A percentile compares a stretch with the other conserved stretches of the same genome.
These are phyloP conservation scores for Cotesia typhae DNA, from an alignment of 1,140 invertebrate genomes.

Conservation along the genomic window DNA sequence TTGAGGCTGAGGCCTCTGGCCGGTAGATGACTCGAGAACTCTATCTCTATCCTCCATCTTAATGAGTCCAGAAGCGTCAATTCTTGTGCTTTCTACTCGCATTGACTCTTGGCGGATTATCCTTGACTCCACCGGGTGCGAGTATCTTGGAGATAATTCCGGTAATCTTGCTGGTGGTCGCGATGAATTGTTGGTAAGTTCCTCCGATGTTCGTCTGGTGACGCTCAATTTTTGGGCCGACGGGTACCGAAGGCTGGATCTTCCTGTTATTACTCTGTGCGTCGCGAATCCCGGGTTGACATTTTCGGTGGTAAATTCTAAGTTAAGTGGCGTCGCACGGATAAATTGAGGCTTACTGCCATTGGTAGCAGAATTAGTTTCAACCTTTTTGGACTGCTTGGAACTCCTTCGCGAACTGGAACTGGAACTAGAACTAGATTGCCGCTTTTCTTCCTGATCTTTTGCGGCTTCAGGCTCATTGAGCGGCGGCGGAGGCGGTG, in stretches of 20 bases:
- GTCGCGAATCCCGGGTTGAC: slow-evolving; percentile 52
- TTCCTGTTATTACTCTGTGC: slow-evolving; percentile 54
- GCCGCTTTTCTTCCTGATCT: no score
- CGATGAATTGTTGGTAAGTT: slow-evolving; percentile 36
- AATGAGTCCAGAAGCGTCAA: slow-evolving; percentile 46
- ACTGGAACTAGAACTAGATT: no score
- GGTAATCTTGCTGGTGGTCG: slow-evolving; percentile 54
- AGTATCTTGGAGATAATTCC: slow-evolving; percentile 56
- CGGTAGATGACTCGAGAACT: slow-evolving; percentile 47
- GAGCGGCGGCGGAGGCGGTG: slow-evolving; percentile 74
- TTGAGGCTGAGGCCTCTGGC: slow-evolving; percentile 60
- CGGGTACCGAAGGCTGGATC: slow-evolving; percentile 62
- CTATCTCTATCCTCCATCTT: slow-evolving; percentile 39
- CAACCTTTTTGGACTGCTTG: no score
- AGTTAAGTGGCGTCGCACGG: slow-evolving; percentile 43
- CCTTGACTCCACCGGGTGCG: slow-evolving; percentile 55
- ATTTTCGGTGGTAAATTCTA: slow-evolving; percentile 50
- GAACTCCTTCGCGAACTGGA: no score
- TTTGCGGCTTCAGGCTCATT: slow-evolving; percentile 44
- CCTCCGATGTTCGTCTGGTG: slow-evolving; percentile 53
- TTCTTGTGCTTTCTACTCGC: slow-evolving; percentile 49
- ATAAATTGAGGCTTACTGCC: slow-evolving; percentile 39
- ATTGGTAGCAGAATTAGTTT: slow-evolving; percentile 32
- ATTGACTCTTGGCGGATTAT: slow-evolving; percentile 58
- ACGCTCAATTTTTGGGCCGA: slow-evolving; percentile 60